Conservation (phyloP, 2,888 invertebrate species). For the Hirtodrosophila alboralis region DNA sequence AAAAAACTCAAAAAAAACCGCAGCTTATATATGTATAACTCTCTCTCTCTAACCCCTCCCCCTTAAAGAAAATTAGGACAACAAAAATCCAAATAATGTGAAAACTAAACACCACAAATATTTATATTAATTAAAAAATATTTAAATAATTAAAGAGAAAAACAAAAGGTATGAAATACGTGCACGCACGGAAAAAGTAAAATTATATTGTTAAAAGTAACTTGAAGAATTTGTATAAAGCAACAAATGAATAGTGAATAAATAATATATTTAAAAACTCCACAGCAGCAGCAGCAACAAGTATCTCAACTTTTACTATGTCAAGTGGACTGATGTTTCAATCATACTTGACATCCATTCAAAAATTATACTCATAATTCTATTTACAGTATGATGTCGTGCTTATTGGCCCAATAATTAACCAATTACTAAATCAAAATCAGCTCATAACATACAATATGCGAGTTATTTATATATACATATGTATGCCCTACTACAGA, state of each 20-base stretch:
- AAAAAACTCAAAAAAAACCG: slow-evolving; percentile 24
- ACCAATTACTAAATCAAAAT: slow-evolving; percentile 41
- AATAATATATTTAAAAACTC: slow-evolving; percentile 66
- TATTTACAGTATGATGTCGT: background rate
- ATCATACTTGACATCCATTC: slow-evolving; percentile 8
- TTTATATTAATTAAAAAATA: slow-evolving; percentile 22
- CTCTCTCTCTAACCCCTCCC: slow-evolving; percentile 19
- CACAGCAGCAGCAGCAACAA: background rate
- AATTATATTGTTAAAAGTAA: slow-evolving; percentile 54
- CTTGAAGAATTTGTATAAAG: slow-evolving; percentile 54
- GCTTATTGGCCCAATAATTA: slow-evolving; percentile 25
- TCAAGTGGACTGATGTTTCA: background rate
- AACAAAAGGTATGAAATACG: slow-evolving; percentile 20
- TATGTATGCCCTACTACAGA: background rate
- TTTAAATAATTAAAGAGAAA: slow-evolving; percentile 13
- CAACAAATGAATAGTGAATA: slow-evolving; percentile 69
- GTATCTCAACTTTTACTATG: no score
- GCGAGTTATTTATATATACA: background rate
- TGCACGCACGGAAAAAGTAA: slow-evolving; percentile 30
- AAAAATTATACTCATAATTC: background rate
- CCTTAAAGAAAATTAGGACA: slow-evolving; percentile 5
- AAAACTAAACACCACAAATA: slow-evolving; percentile 32
- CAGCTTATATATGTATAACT: slow-evolving; percentile 32
- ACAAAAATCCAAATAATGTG: slow-evolving; percentile 14
- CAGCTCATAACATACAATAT: slow-evolving; percentile 18